phyloP scores from a whole-genome alignment of 2,888 invertebrate species.

The Oscheius myriophilus region DNA sequence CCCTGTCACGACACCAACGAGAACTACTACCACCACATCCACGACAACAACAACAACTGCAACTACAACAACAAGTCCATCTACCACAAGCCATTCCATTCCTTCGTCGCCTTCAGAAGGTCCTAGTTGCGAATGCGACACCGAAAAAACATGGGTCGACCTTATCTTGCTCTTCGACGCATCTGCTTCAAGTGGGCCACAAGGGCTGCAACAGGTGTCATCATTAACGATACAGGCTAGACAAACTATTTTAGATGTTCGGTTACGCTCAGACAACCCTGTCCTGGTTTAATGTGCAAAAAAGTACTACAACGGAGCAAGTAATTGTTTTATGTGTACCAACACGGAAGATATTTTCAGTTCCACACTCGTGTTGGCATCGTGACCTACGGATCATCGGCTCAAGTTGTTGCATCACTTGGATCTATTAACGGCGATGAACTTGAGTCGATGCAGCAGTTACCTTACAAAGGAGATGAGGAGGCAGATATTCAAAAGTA shows the following conservation, averaged over 20 bases:
- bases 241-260: slow-evolving; percentile 1
- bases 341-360: too few species aligned
- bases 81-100: too few species aligned
- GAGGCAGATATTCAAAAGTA: background rate
- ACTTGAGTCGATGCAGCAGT: background rate
- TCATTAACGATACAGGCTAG: too few species aligned
- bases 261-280: slow-evolving; percentile 21
- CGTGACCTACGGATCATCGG: background rate
- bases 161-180: slow-evolving; percentile 18
- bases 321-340: too few species aligned
- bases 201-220: slow-evolving; percentile 10
- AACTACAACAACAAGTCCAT: too few species aligned
- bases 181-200: background rate
- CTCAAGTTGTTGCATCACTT: slow-evolving; percentile 1
- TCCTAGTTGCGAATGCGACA: slow-evolving; percentile 11
- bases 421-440: slow-evolving; percentile 2
- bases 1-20: too few species aligned
- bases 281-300: slow-evolving; percentile 19
- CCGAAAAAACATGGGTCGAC: slow-evolving; percentile 18
- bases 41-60: too few species aligned
- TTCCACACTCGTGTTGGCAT: slow-evolving; percentile 17
- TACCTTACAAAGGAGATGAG: background rate
- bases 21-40: too few species aligned
- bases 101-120: background rate
- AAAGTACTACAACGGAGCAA: background rate